Percentiles rank a stretch among this genome's conserved stretches.
Conservation (phyloP, 2,888 invertebrate species). For the Buathra laborator region DNA sequence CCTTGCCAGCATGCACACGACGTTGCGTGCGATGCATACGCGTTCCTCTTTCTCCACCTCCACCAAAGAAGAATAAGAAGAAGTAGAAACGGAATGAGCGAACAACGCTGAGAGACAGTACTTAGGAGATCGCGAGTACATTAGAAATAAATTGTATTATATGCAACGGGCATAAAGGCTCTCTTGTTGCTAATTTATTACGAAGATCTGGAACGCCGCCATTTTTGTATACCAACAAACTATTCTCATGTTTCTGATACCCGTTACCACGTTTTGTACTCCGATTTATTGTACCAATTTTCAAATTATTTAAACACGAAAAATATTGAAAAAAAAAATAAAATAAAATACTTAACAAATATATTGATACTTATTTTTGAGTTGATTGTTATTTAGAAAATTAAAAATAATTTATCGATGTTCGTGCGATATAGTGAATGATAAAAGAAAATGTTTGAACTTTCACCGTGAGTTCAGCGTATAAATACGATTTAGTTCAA, state of each 20-base stretch:
- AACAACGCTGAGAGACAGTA: conserved; percentile 10
- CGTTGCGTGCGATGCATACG: conserved; percentile 54
- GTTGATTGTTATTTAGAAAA: too few relatives aligned
- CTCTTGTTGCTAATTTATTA: not conserved
- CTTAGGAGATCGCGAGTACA: not conserved
- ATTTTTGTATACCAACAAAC: too few relatives aligned
- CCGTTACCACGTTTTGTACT: too few relatives aligned
- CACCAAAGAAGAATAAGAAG: conserved; percentile 13
- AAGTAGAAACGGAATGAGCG: conserved; percentile 12
- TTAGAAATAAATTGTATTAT: conserved; percentile 26
- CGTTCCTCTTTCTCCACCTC: conserved; percentile 37
- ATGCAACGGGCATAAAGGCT: not conserved
- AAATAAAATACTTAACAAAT: too few relatives aligned
- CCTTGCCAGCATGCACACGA: conserved; percentile 65
- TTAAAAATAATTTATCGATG: too few relatives aligned
- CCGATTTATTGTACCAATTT: too few relatives aligned
- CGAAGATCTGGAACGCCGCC: too few relatives aligned
- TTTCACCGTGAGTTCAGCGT: not conserved
- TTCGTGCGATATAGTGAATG: too few relatives aligned
- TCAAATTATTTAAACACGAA: too few relatives aligned
- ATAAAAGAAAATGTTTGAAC: not conserved
- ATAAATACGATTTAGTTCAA: not conserved
- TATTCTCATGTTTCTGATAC: too few relatives aligned
- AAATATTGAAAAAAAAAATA: too few relatives aligned
- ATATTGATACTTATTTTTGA: too few relatives aligned